Conservation (phyloP, 30 jellyfish, hydroid and myxozoan genomes). For the Phacellophora camtschatica region DNA sequence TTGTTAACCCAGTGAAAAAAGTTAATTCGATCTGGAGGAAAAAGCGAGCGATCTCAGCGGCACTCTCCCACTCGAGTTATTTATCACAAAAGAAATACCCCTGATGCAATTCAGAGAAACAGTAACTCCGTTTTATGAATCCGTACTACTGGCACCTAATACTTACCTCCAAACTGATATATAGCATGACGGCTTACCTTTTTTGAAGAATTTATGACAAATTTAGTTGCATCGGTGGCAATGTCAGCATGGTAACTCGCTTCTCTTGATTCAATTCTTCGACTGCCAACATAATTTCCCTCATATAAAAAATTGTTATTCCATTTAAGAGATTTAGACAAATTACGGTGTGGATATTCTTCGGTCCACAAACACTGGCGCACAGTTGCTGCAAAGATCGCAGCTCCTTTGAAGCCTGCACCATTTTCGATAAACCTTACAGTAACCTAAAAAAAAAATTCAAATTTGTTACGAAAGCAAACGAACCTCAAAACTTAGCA, state of each 20-base stretch:
- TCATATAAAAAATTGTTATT: conserved; percentile 27
- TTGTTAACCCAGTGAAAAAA: too few species aligned
- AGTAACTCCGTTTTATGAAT: too few species aligned
- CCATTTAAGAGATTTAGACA: conserved; percentile 31
- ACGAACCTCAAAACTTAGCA: too few species aligned
- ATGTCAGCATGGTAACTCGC: neutral
- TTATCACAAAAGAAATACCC: too few species aligned
- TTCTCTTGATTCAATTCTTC: neutral
- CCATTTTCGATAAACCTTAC: conserved; percentile 58
- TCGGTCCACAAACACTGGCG: conserved; percentile 47
- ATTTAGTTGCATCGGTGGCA: conserved; percentile 43
- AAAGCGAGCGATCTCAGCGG: too few species aligned
- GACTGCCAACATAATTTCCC: conserved; percentile 43
- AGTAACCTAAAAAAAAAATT: conserved; percentile 9
- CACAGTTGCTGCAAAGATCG: conserved; percentile 50
- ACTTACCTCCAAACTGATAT: neutral
- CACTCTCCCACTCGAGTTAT: too few species aligned
- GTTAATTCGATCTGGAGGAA: too few species aligned
- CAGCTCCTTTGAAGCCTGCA: conserved; percentile 75
- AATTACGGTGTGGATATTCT: neutral
- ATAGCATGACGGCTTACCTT: neutral
- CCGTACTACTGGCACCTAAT: too few species aligned
- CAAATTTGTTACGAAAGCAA: too few species aligned
- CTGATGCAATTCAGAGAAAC: too few species aligned
- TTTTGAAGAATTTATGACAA: neutral